Evolutionary conservation across 2,888 invertebrate species (phyloP).

Genomic region (Limenitis camilla): DNA sequence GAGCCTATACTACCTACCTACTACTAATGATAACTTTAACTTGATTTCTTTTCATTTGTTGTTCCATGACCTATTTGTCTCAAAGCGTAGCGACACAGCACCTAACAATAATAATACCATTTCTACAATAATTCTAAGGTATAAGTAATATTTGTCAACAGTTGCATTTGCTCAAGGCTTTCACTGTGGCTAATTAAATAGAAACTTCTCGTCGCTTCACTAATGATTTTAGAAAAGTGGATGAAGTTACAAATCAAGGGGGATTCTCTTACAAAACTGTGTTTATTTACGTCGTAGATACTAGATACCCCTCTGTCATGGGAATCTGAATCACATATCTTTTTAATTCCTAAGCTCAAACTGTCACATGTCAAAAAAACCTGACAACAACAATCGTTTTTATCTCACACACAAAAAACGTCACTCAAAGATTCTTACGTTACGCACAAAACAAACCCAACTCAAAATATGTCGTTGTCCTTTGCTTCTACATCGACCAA

Average conservation of each 20-base stretch:
- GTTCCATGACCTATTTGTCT: too few relatives aligned
- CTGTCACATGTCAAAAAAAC: constrained; percentile 10
- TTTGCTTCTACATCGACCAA: constrained; percentile 20
- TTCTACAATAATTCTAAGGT: background rate
- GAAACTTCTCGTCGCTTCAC: constrained; percentile 20
- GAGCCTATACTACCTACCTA: too few relatives aligned
- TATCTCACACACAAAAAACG: constrained; percentile 45
- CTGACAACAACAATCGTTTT: constrained; percentile 22
- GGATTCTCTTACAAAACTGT: too few relatives aligned
- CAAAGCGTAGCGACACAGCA: too few relatives aligned
- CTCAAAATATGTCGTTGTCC: constrained; percentile 30
- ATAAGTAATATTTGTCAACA: constrained; percentile 4
- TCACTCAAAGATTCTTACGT: constrained; percentile 57
- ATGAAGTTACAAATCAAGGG: too few relatives aligned
- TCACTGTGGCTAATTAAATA: constrained; percentile 26
- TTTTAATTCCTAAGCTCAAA: background rate
- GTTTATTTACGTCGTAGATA: too few relatives aligned
- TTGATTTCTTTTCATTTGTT: too few relatives aligned
- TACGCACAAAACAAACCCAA: constrained; percentile 53
- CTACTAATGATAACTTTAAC: too few relatives aligned
- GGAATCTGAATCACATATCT: background rate
- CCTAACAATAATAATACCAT: background rate
- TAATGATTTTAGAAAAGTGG: constrained; percentile 7
- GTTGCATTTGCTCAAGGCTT: constrained; percentile 27
- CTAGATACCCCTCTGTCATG: too few relatives aligned